phyloP scores from a whole-genome alignment of 2,113 vertebrate species.

The Xiphophorus hellerii region DNA sequence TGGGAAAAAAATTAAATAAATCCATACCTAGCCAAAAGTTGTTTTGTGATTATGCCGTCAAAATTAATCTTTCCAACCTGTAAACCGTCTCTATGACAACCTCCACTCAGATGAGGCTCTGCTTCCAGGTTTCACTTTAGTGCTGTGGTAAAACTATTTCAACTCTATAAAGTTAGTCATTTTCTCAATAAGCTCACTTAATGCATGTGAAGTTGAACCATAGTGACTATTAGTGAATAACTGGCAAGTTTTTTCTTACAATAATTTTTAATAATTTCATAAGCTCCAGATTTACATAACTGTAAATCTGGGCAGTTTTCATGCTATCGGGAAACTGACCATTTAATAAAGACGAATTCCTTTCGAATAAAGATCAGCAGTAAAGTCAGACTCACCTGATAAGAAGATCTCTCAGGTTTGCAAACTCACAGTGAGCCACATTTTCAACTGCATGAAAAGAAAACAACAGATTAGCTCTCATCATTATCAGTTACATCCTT shows the following conservation, averaged over 20 bases:
- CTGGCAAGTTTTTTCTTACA: neutral
- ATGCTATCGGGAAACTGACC: neutral
- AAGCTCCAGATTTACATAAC: neutral
- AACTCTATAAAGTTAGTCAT: neutral
- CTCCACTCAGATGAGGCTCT: no score
- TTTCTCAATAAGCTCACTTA: neutral
- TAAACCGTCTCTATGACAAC: no score
- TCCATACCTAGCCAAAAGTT: no score
- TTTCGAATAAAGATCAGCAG: neutral
- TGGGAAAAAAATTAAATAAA: no score
- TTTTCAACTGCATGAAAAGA: slow-evolving; percentile 89
- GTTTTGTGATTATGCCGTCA: no score
- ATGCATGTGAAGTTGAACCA: neutral
- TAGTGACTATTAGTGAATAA: neutral
- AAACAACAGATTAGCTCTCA: neutral
- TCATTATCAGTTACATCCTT: no score
- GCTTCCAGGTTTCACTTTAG: no score
- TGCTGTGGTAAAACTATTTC: no score
- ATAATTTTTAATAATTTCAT: no score
- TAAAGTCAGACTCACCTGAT: slow-evolving; percentile 86
- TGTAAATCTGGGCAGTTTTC: neutral
- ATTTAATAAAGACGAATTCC: neutral
- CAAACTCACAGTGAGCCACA: slow-evolving; percentile 90
- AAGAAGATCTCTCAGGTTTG: slow-evolving; percentile 90
- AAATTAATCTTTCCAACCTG: no score